These are phyloP conservation scores for Ferdinandea cuprea DNA, from an alignment of 2,888 invertebrate genomes.

Conservation along the genomic window DNA sequence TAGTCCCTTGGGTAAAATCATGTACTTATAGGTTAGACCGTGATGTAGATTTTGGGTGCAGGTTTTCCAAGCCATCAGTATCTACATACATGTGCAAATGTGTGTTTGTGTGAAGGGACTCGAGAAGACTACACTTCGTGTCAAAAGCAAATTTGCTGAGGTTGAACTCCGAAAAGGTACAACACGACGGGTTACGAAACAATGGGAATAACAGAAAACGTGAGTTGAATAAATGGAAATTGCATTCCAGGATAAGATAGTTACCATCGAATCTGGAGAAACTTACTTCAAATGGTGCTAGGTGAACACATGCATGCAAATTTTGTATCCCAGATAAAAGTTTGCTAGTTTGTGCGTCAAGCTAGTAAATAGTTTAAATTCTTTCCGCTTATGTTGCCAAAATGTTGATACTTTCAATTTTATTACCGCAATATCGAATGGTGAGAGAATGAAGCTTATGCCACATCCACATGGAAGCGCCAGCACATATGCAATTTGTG, in stretches of 20 bases:
- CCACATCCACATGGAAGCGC: not conserved
- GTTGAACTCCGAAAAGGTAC: not conserved
- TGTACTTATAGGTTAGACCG: conserved; percentile 35
- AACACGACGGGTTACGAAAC: conserved; percentile 6
- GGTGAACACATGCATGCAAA: conserved; percentile 52
- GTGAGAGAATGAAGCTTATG: conserved; percentile 9
- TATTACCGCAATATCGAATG: conserved; percentile 17
- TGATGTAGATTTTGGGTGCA: conserved; percentile 27
- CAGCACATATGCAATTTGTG: not conserved
- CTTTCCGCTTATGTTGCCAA: conserved; percentile 23
- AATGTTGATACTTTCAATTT: conserved; percentile 35
- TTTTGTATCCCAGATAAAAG: not conserved
- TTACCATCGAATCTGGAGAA: conserved; percentile 39
- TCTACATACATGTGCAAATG: not conserved
- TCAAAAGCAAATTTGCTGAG: not conserved
- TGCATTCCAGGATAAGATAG: conserved; percentile 23
- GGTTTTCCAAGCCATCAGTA: not conserved
- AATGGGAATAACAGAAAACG: conserved; percentile 45
- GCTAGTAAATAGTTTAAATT: conserved; percentile 22
- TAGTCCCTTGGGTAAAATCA: conserved; percentile 20
- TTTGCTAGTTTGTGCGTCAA: conserved; percentile 1
- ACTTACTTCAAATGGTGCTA: conserved; percentile 5
- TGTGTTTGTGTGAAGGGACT: not conserved
- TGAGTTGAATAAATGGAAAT: conserved; percentile 50
- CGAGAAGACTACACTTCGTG: not conserved